A percentile compares a stretch with the other conserved stretches of the same genome.
These are phyloP conservation scores for Epizoanthus fatuus DNA, from an alignment of 92 coral and sea anemone species.

Conservation along the genomic window DNA sequence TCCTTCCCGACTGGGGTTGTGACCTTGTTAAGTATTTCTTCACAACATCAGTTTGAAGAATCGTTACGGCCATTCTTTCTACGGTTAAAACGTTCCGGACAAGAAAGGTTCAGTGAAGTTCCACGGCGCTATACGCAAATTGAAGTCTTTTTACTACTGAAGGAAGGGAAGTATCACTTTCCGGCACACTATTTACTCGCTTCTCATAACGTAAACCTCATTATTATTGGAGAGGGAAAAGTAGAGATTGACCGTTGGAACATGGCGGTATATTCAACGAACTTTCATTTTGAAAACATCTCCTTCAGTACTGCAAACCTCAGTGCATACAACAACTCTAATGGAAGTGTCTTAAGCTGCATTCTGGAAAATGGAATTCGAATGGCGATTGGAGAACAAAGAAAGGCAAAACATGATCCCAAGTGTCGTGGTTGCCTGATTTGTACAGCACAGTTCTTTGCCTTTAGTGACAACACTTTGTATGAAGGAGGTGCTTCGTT, in stretches of 20 bases:
- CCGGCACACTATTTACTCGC: neutral
- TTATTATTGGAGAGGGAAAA: conserved; percentile 11
- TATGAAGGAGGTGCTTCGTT: neutral
- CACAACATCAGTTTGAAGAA: conserved; percentile 6
- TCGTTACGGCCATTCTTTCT: neutral
- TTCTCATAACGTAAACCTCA: neutral
- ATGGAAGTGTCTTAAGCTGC: neutral
- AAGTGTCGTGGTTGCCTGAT: conserved; percentile 7
- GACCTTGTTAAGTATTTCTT: neutral
- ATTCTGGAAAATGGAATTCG: neutral
- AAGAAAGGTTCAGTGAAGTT: neutral
- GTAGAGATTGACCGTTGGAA: neutral
- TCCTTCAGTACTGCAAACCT: conserved; percentile 5
- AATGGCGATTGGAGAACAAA: neutral
- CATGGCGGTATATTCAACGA: neutral
- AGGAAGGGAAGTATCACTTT: conserved; percentile 3
- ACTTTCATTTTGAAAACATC: conserved; percentile 22
- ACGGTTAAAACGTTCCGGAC: neutral
- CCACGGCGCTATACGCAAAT: neutral
- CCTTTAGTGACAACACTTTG: neutral
- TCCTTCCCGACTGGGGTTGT: neutral
- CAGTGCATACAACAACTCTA: neutral
- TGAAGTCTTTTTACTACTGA: neutral
- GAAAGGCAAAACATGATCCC: neutral
- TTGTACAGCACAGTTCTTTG: neutral